A percentile compares a stretch with the other conserved stretches of the same genome.
These are phyloP conservation scores for Planococcus citri DNA, from an alignment of 1,140 invertebrate genomes.

Conservation along the genomic window DNA sequence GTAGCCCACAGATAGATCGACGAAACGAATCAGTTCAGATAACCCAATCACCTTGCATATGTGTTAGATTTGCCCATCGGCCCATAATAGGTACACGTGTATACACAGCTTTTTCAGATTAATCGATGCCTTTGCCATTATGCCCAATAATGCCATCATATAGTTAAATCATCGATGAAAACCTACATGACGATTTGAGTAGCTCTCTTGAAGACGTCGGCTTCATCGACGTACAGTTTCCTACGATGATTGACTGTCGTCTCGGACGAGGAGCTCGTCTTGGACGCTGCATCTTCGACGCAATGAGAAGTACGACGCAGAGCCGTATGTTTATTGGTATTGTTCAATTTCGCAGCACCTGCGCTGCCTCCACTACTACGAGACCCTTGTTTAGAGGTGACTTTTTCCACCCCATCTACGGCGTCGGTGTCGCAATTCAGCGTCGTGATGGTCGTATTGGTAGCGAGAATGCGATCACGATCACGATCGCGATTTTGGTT, in stretches of 20 bases:
- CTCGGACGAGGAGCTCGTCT: background rate
- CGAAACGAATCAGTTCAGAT: too few relatives aligned
- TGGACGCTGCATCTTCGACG: background rate
- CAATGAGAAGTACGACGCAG: background rate
- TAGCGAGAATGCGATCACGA: too few relatives aligned
- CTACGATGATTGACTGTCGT: background rate
- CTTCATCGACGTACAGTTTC: conserved; percentile 44
- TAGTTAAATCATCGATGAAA: background rate
- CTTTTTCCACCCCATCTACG: background rate
- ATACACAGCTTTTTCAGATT: too few relatives aligned
- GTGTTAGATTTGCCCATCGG: too few relatives aligned
- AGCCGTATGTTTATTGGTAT: conserved; percentile 5
- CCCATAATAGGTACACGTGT: too few relatives aligned
- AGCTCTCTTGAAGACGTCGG: conserved; percentile 63
- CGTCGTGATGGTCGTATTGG: background rate
- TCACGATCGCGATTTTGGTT: background rate
- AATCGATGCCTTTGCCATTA: too few relatives aligned
- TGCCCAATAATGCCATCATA: too few relatives aligned
- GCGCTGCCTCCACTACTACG: too few relatives aligned
- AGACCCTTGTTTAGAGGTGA: background rate
- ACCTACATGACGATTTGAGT: conserved; percentile 76
- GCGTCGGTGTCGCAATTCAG: background rate
- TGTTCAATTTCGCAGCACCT: too few relatives aligned
- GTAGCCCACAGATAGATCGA: too few relatives aligned
- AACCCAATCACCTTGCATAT: too few relatives aligned